phyloP scores from a whole-genome alignment of 2,888 invertebrate genomes.

The Lasioglossum malachurum region DNA sequence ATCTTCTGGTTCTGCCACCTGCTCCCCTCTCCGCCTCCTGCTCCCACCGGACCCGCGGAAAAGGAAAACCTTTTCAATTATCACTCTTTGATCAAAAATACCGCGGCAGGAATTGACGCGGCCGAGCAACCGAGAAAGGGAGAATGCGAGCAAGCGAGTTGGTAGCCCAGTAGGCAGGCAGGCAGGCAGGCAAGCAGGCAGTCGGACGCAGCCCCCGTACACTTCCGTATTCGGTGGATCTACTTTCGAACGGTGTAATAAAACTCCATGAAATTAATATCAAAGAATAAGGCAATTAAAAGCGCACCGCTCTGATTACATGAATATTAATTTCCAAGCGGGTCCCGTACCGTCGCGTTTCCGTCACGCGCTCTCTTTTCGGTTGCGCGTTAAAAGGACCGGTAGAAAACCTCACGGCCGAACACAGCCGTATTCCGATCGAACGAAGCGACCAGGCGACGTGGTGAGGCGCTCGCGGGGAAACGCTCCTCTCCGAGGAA shows the following conservation, averaged over 20 bases:
- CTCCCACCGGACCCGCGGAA: constrained; percentile 42
- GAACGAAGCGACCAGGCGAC: constrained; percentile 14
- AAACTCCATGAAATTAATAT: constrained; percentile 51
- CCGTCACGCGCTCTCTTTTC: constrained; percentile 10
- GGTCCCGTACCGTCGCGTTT: neutral
- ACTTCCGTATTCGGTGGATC: constrained; percentile 15
- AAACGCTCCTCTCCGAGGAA: constrained; percentile 4
- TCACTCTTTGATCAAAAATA: constrained; percentile 63
- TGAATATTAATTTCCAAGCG: constrained; percentile 61
- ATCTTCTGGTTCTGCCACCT: constrained; percentile 4
- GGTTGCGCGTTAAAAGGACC: constrained; percentile 10
- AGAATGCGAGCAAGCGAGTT: neutral
- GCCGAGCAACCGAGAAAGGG: neutral
- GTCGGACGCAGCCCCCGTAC: neutral
- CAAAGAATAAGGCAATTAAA: constrained; percentile 64
- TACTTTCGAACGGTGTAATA: constrained; percentile 34
- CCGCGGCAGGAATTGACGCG: constrained; percentile 25
- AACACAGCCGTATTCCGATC: constrained; percentile 25
- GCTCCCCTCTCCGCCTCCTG: neutral
- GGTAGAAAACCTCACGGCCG: neutral
- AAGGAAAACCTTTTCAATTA: constrained; percentile 66
- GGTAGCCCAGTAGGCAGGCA: neutral
- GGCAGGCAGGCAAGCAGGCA: neutral
- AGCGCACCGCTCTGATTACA: constrained; percentile 56
- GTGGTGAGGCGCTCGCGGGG: neutral